Base-by-base conservation (phyloP, 1,140 invertebrate species). In the Episyrphus balteatus region DNA sequence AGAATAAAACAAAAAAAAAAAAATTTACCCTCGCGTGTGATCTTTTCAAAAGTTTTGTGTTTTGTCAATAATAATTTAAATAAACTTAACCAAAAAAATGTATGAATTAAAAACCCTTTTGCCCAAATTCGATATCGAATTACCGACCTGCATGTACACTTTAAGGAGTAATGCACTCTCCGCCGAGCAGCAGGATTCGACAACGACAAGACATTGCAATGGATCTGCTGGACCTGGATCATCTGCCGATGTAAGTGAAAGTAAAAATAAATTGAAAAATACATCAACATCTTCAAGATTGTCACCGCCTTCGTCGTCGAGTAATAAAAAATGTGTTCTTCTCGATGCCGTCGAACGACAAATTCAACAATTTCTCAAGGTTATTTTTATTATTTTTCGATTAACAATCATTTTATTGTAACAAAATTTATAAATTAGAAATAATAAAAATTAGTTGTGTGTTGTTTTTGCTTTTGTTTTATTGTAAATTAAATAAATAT, bases 71-170 rank as follows among this genome's bases (percentile, higher is more conserved):
- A 37, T 6, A 37, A 5, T 17, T 17, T 5, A 14, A 14, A 3
- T 3, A n/a, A 37, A 37, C 3, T 3, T 37, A 37, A 5, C 13
- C 9, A 47, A 50, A 46, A 47, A 60, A 52, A 66, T 66, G 63
- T 66, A 66, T 50, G 63, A 66, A 37, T 42, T 66, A 19, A 66
- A 66, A 51, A 66, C 63, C 21, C 47, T 66, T 43, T 48, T 66
- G 18, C 63, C 63, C 15, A 55, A 63, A 59, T 66, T 64, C 41
- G 61, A 66, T 30, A 66, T 67, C 32, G 55, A 60, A 38, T 45
- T 67, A 14, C 64, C 64, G 8, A 63, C 48, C 52, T 66, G 64
- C 46, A 67, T 67, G 64, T 67, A 67, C 42, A 49, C 54, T n/a
- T 47, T 67, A 46, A 66, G 60, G 46, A 66, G 61, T 38, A 46